These are phyloP conservation scores for Polymixis lichenea DNA, from an alignment of 2,888 invertebrate species.

Conservation along the genomic window DNA sequence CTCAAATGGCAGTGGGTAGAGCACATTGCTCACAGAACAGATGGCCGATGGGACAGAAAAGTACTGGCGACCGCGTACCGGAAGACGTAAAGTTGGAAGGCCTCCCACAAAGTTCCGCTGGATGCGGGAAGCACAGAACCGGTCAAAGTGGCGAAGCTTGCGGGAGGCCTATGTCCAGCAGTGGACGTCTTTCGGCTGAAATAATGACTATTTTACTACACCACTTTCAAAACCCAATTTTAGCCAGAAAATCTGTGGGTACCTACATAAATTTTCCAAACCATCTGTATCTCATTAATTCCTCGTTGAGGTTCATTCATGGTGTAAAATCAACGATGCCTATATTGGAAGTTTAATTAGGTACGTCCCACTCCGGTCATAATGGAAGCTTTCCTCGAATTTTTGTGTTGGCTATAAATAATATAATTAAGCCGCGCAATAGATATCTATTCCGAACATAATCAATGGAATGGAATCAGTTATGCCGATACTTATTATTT, in stretches of 20 bases:
- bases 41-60: no score
- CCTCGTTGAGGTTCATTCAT: no score
- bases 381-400: background rate
- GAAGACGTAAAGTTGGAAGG: no score
- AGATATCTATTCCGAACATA: background rate
- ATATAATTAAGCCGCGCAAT: background rate
- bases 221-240: background rate
- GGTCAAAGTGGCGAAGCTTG: no score
- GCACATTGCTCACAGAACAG: no score
- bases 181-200: no score
- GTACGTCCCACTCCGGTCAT: background rate
- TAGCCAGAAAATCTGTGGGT: background rate
- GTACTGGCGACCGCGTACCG: no score
- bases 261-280: conserved; percentile 3
- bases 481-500: background rate
- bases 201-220: no score
- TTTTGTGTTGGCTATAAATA: background rate
- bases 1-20: no score
- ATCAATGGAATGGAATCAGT: background rate
- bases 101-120: no score
- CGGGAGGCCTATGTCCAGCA: no score
- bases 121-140: no score
- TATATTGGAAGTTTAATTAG: conserved; percentile 13
- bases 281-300: background rate
- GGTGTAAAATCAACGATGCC: conserved; percentile 2